These are phyloP conservation scores for Choristoneura fumiferana DNA, from an alignment of 1,140 invertebrate genomes.

Conservation along the genomic window DNA sequence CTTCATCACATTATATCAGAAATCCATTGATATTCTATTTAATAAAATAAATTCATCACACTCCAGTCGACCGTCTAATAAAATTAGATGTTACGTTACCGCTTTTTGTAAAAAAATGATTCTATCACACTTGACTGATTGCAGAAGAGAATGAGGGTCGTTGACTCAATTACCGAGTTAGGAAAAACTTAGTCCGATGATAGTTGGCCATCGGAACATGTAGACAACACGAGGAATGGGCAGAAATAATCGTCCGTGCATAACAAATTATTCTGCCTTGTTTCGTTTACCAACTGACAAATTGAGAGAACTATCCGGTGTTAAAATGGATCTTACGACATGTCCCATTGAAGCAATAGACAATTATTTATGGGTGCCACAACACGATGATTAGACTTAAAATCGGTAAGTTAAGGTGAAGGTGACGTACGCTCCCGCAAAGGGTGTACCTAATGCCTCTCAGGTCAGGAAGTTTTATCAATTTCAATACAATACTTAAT, in stretches of 20 bases:
- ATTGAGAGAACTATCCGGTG: not conserved
- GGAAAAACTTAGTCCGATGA: not conserved
- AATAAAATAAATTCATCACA: slow-evolving; percentile 5
- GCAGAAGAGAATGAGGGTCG: not conserved
- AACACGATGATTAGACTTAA: too few relatives aligned
- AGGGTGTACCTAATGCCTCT: too few relatives aligned
- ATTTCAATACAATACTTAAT: too few relatives aligned
- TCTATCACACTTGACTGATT: not conserved
- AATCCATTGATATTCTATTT: slow-evolving; percentile 13
- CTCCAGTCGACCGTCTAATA: not conserved
- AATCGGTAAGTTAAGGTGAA: too few relatives aligned
- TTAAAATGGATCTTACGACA: too few relatives aligned
- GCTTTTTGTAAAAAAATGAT: not conserved
- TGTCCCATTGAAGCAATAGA: too few relatives aligned
- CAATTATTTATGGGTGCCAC: too few relatives aligned
- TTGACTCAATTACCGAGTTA: not conserved
- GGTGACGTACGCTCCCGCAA: too few relatives aligned
- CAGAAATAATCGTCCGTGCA: not conserved
- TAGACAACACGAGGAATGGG: too few relatives aligned
- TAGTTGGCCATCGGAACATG: too few relatives aligned
- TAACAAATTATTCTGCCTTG: slow-evolving; percentile 8
- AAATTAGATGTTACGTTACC: not conserved
- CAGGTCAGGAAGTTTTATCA: too few relatives aligned
- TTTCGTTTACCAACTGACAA: not conserved
- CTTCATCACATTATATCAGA: slow-evolving; percentile 2